phyloP scores from a whole-genome alignment of 2,113 vertebrate species.

The Malurus melanocephalus region DNA sequence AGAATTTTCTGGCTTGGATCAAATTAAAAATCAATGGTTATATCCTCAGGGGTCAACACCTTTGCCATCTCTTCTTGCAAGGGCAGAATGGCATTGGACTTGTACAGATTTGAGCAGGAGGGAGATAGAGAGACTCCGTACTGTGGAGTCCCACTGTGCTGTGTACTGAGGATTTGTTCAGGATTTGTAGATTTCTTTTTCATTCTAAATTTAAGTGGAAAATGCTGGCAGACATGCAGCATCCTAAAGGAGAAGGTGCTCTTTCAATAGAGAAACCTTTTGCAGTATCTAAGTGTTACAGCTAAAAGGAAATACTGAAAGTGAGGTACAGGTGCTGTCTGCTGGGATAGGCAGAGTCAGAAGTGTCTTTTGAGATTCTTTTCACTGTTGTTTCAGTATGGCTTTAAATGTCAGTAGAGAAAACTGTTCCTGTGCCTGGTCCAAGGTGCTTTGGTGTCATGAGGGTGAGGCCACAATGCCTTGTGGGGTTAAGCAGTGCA shows the following conservation, averaged over 20 bases:
- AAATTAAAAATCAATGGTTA: neutral
- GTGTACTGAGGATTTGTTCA: neutral
- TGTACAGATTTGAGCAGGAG: neutral
- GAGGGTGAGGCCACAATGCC: neutral
- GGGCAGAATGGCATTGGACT: neutral
- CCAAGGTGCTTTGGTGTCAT: neutral
- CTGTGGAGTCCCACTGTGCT: neutral
- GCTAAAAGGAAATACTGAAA: neutral
- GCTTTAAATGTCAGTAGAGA: neutral
- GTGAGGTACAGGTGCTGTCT: neutral
- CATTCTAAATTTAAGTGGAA: neutral
- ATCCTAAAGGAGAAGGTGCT: neutral
- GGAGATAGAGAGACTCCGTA: neutral
- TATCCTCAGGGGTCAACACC: neutral
- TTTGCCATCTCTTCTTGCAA: neutral
- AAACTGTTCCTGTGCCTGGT: neutral
- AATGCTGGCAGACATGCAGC: neutral
- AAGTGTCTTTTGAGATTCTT: neutral
- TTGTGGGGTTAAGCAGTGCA: neutral
- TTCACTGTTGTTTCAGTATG: neutral
- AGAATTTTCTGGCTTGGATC: neutral
- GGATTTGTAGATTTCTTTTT: neutral
- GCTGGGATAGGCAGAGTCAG: neutral
- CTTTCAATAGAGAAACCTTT: neutral
- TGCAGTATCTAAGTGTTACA: neutral